A percentile compares a stretch with the other conserved stretches of the same genome.
Conservation (phyloP, 1,140 invertebrate genomes). For the Amyelois transitella region DNA sequence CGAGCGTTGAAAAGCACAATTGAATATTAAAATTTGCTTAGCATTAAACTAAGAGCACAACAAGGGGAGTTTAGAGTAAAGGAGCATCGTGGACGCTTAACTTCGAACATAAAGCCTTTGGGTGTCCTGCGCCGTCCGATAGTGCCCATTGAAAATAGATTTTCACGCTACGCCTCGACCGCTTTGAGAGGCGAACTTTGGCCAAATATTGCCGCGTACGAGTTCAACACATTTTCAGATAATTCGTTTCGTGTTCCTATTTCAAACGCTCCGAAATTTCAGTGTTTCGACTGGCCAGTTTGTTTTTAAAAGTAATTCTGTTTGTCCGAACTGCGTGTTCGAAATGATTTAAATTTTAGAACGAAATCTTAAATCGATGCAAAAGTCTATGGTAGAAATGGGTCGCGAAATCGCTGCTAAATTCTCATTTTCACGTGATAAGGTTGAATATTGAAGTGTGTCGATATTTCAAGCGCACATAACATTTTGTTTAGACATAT, state of each 20-base stretch:
- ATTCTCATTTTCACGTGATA: conserved; percentile 8
- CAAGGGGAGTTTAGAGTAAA: conserved; percentile 43
- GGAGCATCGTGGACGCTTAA: conserved; percentile 51
- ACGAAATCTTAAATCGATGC: not conserved
- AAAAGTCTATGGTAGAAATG: not conserved
- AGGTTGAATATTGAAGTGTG: conserved; percentile 16
- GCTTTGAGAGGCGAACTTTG: conserved; percentile 54
- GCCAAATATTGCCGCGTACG: conserved; percentile 40
- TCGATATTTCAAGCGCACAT: conserved; percentile 11
- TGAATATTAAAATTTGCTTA: conserved; percentile 72
- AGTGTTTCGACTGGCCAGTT: not conserved
- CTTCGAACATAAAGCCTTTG: conserved; percentile 56
- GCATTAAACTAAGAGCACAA: conserved; percentile 47
- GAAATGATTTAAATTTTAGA: not conserved
- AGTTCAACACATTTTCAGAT: conserved; percentile 3
- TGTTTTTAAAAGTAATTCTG: not conserved
- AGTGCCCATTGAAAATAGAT: conserved; percentile 71
- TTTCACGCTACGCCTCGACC: conserved; percentile 60
- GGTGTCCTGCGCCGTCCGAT: conserved; percentile 57
- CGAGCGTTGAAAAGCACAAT: conserved; percentile 53
- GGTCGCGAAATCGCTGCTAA: not conserved
- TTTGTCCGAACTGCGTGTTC: conserved; percentile 2
- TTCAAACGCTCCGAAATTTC: not conserved
- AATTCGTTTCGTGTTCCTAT: not conserved
- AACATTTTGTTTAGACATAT: conserved; percentile 19